These are phyloP conservation scores for Dryococelus australis DNA, from an alignment of 2,888 invertebrate species.

Conservation along the genomic window DNA sequence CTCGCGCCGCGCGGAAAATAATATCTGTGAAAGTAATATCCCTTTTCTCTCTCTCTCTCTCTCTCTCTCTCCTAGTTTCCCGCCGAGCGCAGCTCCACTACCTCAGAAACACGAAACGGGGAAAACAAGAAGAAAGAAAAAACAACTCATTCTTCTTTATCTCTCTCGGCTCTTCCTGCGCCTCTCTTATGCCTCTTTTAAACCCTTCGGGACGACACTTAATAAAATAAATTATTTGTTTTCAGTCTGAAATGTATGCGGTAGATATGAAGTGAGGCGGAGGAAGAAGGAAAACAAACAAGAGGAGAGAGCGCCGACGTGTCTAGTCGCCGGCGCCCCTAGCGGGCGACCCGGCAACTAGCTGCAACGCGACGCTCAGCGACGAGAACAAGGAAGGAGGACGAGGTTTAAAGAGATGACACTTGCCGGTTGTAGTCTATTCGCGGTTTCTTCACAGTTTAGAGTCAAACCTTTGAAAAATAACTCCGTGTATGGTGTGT, in stretches of 20 bases:
- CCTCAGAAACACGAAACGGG: not conserved
- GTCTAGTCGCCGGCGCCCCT: not conserved
- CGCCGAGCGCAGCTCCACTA: not conserved
- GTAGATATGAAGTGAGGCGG: slow-evolving; percentile 21
- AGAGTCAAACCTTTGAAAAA: too few species aligned
- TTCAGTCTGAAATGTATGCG: slow-evolving; percentile 10
- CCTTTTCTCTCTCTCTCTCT: not conserved
- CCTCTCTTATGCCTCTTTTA: slow-evolving; percentile 16
- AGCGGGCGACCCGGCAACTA: not conserved
- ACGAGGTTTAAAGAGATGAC: too few species aligned
- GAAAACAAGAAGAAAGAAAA: not conserved
- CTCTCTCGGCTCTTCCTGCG: not conserved
- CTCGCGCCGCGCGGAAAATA: not conserved
- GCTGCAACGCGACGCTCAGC: not conserved
- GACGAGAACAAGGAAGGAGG: not conserved
- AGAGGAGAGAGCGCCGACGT: slow-evolving; percentile 9
- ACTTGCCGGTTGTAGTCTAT: too few species aligned
- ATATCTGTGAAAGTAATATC: slow-evolving; percentile 11
- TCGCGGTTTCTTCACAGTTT: too few species aligned
- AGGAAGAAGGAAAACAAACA: slow-evolving; percentile 21
- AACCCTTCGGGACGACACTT: slow-evolving; percentile 12
- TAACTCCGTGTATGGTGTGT: too few species aligned
- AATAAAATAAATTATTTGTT: slow-evolving; percentile 16
- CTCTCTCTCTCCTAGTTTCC: not conserved
- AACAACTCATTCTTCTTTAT: slow-evolving; percentile 16